Evolutionary conservation across 1,140 invertebrate species (phyloP).

Genomic region (Palaemon carinicauda): DNA sequence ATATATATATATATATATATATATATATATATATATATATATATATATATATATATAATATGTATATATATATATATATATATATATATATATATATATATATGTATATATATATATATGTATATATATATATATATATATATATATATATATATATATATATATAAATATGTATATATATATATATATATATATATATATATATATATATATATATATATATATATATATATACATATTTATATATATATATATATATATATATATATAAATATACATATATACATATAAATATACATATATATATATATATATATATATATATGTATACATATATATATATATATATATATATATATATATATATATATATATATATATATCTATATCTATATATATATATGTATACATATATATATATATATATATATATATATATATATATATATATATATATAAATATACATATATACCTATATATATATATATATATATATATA

Average conservation of each 20-base stretch:
- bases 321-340: not conserved
- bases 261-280: too few relatives aligned
- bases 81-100: not conserved
- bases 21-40: not conserved
- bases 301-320: not conserved
- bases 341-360: too few relatives aligned
- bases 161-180: not conserved
- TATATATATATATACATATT: too few relatives aligned
- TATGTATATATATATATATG: not conserved
- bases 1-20: not conserved
- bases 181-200: not conserved
- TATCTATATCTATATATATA: not conserved
- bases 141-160: not conserved
- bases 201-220: too few relatives aligned
- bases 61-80: not conserved
- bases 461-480: not conserved
- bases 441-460: not conserved
- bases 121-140: conserved; percentile 2
- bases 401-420: not conserved
- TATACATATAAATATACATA: too few relatives aligned
- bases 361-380: not conserved
- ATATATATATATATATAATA: not conserved
- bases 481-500: too few relatives aligned
- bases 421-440: too few relatives aligned
- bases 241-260: too few relatives aligned